These are phyloP conservation scores for Gymnocypris eckloni DNA, from an alignment of 2,797 vertebrate genomes.

Conservation along the genomic window DNA sequence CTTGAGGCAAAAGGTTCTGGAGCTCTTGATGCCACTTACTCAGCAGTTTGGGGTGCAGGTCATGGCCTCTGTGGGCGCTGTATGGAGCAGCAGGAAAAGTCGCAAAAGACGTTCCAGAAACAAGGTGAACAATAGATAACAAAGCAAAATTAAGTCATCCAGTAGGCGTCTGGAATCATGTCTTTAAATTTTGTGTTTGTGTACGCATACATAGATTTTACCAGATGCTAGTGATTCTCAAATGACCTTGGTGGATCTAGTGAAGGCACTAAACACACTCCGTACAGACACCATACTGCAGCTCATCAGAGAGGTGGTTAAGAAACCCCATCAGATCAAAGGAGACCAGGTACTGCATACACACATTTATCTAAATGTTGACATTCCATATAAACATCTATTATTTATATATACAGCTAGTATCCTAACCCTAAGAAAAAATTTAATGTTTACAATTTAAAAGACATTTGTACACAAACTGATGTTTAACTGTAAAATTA, in stretches of 20 bases:
- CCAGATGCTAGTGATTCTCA: constrained; percentile 82
- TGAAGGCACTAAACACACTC: constrained; percentile 86
- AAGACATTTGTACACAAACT: neutral
- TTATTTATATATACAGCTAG: neutral
- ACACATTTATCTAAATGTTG: constrained; percentile 1
- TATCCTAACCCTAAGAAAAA: neutral
- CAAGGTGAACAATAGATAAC: constrained; percentile 76
- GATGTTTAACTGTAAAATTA: neutral
- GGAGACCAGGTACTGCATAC: constrained; percentile 85
- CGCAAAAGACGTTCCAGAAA: constrained; percentile 84
- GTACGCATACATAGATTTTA: constrained; percentile 79
- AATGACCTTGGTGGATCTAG: constrained; percentile 86
- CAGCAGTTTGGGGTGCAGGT: constrained; percentile 87
- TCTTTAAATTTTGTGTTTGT: neutral
- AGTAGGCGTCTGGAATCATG: neutral
- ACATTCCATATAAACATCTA: neutral
- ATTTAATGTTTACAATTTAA: neutral
- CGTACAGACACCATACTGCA: constrained; percentile 85
- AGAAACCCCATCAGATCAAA: constrained; percentile 92
- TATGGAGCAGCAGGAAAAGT: constrained; percentile 88
- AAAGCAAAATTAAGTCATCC: neutral
- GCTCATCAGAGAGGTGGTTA: constrained; percentile 94
- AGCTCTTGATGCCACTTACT: constrained; percentile 90
- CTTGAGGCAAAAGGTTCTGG: constrained; percentile 86
- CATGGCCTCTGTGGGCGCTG: constrained; percentile 87